Conservation (phyloP, 2,113 vertebrate genomes). For the Maccullochella peelii region DNA sequence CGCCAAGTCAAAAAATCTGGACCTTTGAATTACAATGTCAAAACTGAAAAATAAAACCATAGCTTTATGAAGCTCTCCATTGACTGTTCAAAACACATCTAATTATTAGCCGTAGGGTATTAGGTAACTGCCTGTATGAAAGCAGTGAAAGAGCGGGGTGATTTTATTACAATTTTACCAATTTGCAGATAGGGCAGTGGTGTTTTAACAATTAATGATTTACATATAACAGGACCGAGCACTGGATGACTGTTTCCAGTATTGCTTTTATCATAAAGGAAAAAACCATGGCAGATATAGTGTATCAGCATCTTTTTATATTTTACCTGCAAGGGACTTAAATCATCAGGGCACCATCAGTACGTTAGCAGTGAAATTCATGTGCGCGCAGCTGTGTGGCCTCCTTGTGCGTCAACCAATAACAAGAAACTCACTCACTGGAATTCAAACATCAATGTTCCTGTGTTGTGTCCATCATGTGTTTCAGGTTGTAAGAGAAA, state of each 20-base stretch:
- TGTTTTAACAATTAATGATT: constrained; percentile 30
- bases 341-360: constrained; percentile 1
- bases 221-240: constrained; percentile 8
- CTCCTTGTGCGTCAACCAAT: background rate
- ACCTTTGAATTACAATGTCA: constrained; percentile 49
- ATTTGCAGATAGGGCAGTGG: constrained; percentile 41
- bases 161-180: constrained; percentile 2
- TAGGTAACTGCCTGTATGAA: constrained; percentile 8
- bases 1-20: constrained; percentile 64
- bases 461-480: background rate
- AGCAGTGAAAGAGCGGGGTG: constrained; percentile 27
- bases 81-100: constrained; percentile 45
- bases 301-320: constrained; percentile 17
- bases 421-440: constrained; percentile 13
- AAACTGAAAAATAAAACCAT: constrained; percentile 45
- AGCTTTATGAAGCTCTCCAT: constrained; percentile 28
- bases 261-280: constrained; percentile 20
- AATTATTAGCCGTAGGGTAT: constrained; percentile 1
- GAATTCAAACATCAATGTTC: background rate
- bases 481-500: background rate
- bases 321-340: constrained; percentile 3
- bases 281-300: constrained; percentile 11
- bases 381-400: background rate
- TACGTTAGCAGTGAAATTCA: constrained; percentile 10
- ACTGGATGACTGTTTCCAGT: constrained; percentile 35